Conservation (phyloP, 2,113 vertebrate genomes). For the Mormyrus lacerda region DNA sequence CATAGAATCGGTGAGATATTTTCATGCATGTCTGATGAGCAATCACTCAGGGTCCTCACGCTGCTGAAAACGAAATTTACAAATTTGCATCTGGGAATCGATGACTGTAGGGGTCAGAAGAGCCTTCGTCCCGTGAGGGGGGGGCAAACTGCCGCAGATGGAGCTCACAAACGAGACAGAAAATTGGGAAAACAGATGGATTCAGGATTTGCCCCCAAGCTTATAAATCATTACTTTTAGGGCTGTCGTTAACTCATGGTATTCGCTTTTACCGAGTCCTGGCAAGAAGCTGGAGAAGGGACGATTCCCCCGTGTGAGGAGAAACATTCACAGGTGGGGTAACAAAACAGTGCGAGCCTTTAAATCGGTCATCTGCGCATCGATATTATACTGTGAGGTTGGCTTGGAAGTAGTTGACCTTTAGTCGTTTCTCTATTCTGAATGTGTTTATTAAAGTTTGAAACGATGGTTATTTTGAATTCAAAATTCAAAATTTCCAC, state of each 20-base stretch:
- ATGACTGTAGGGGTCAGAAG: constrained; percentile 4
- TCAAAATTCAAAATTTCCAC: neutral
- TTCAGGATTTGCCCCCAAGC: neutral
- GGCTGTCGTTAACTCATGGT: neutral
- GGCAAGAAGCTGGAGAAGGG: neutral
- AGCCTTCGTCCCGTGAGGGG: neutral
- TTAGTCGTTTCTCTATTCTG: neutral
- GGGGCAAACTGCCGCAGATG: neutral
- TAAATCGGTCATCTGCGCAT: neutral
- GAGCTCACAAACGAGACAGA: neutral
- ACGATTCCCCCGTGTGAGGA: neutral
- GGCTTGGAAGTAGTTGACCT: neutral
- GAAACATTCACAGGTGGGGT: too few relatives aligned
- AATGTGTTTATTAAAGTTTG: neutral
- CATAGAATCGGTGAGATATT: neutral
- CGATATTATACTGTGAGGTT: neutral
- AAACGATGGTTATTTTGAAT: neutral
- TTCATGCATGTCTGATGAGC: neutral
- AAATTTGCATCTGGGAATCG: neutral
- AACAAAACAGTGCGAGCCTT: neutral
- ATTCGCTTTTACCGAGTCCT: neutral
- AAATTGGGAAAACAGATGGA: neutral
- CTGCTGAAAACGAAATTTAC: neutral
- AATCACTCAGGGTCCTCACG: neutral
- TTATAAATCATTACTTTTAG: constrained; percentile 15